phyloP scores from a whole-genome alignment of 2,797 vertebrate genomes.

The Calcarius lapponicus region DNA sequence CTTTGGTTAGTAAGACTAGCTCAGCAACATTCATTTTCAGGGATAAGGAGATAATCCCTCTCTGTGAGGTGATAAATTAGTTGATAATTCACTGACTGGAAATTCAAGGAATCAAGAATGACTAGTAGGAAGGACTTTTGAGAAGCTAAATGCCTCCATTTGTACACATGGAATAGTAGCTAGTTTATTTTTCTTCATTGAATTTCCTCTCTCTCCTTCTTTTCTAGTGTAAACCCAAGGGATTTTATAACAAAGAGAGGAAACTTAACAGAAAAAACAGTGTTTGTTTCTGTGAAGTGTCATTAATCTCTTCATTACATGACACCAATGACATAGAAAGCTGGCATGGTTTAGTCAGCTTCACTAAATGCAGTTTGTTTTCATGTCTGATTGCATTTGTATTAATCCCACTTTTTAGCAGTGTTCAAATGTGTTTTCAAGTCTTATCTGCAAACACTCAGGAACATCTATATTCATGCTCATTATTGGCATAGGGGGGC shows the following conservation, averaged over 20 bases:
- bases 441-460: neutral
- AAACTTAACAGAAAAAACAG: neutral
- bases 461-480: neutral
- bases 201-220: neutral
- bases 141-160: neutral
- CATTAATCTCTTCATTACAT: neutral
- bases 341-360: neutral
- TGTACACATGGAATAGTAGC: neutral
- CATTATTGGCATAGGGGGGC: neutral
- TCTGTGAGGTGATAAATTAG: conserved; percentile 47
- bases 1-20: conserved; percentile 24
- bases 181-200: neutral
- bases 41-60: conserved; percentile 46
- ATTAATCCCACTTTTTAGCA: neutral
- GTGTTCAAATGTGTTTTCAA: neutral
- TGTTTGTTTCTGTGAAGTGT: neutral
- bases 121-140: neutral
- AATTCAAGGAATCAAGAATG: conserved; percentile 23
- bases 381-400: neutral
- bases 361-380: neutral
- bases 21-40: conserved; percentile 56
- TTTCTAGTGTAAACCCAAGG: neutral
- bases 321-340: neutral
- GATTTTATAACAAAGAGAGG: neutral
- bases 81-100: conserved; percentile 63